Evolutionary conservation across 2,888 invertebrate genomes (phyloP).

Genomic region (Nysson spinosus): DNA sequence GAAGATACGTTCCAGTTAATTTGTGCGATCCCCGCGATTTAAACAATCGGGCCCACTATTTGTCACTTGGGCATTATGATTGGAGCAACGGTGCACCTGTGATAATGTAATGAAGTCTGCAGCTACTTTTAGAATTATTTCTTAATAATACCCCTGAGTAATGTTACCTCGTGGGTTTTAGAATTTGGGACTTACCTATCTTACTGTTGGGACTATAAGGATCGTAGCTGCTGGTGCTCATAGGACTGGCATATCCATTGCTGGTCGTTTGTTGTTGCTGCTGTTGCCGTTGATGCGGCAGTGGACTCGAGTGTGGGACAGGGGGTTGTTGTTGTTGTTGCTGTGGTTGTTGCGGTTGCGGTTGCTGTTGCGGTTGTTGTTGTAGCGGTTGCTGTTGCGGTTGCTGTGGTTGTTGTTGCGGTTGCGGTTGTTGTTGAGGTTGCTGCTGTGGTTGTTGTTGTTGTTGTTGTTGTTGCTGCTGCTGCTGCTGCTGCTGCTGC

Average conservation of each 20-base stretch:
- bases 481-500: conserved; percentile 53
- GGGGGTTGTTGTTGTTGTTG: conserved; percentile 61
- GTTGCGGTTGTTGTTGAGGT: conserved; percentile 60
- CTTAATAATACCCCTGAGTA: too few relatives aligned
- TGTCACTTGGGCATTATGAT: too few relatives aligned
- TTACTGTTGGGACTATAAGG: conserved; percentile 94
- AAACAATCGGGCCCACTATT: too few relatives aligned
- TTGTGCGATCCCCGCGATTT: too few relatives aligned
- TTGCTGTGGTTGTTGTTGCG: conserved; percentile 70
- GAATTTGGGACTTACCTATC: conserved; percentile 84
- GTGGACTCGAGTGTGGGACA: conserved; percentile 61
- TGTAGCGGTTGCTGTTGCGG: conserved; percentile 52
- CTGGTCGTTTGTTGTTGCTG: conserved; percentile 76
- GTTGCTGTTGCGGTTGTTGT: conserved; percentile 71
- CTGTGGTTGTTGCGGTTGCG: conserved; percentile 61
- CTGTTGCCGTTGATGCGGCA: conserved; percentile 57
- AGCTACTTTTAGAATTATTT: too few relatives aligned
- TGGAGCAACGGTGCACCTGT: too few relatives aligned
- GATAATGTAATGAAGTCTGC: too few relatives aligned
- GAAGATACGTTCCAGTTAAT: too few relatives aligned
- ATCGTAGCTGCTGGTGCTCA: conserved; percentile 93
- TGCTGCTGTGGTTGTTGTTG: conserved; percentile 61
- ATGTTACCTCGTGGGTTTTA: too few relatives aligned
- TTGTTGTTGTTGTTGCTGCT: conserved; percentile 68
- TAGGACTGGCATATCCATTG: conserved; percentile 91